Percentiles rank a stretch among this genome's conserved stretches.
Evolutionary conservation across 2,888 invertebrate species (phyloP).

Genomic region (Noctua fimbriata): DNA sequence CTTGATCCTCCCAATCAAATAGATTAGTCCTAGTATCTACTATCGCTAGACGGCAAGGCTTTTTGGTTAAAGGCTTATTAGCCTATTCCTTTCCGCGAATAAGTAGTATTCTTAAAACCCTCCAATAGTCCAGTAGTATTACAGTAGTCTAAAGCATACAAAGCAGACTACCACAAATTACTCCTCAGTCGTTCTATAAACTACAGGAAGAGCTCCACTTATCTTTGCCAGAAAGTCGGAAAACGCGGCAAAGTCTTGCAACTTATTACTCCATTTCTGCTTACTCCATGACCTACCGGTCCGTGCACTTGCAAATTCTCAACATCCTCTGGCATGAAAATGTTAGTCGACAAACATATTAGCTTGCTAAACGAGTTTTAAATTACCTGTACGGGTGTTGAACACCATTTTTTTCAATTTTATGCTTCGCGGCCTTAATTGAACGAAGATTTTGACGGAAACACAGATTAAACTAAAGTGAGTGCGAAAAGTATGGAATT

Average conservation of each 20-base stretch:
- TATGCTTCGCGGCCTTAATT: constrained; percentile 50
- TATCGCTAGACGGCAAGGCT: neutral
- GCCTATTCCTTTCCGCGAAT: neutral
- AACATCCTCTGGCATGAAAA: constrained; percentile 44
- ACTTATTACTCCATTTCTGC: constrained; percentile 33
- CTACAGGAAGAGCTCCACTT: neutral
- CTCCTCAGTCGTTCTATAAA: neutral
- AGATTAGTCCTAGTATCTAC: neutral
- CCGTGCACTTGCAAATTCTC: constrained; percentile 51
- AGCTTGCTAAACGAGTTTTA: constrained; percentile 58
- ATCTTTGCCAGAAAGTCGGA: neutral
- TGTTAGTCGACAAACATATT: constrained; percentile 47
- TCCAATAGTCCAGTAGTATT: neutral
- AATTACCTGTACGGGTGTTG: constrained; percentile 50
- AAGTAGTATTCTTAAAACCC: neutral
- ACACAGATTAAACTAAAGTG: constrained; percentile 5
- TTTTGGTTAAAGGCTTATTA: neutral
- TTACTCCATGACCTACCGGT: constrained; percentile 15
- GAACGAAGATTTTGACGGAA: constrained; percentile 20
- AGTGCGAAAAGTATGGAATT: constrained; percentile 12
- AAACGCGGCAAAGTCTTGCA: neutral
- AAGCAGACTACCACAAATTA: neutral
- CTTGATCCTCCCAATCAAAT: neutral
- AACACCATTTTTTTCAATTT: constrained; percentile 49
- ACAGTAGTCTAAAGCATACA: too few species aligned